A percentile compares a stretch with the other conserved stretches of the same genome.
Conservation (phyloP, 2,797 vertebrate genomes). For the Potorous gilbertii region DNA sequence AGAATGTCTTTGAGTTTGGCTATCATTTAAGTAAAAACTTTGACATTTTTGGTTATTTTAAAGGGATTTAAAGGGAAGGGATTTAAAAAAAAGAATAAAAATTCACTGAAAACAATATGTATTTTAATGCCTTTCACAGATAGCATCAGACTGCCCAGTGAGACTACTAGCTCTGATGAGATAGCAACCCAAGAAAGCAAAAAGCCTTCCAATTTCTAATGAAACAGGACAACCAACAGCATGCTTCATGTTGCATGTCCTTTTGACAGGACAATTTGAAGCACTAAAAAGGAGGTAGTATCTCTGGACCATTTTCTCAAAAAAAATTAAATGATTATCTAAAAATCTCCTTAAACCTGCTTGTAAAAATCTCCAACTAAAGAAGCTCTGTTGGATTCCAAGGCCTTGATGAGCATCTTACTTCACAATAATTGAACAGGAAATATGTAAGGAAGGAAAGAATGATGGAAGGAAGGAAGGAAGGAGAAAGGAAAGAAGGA, state of each 20-base stretch:
- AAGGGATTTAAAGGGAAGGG: neutral
- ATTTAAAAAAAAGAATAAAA: neutral
- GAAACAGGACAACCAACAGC: neutral
- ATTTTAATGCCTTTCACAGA: neutral
- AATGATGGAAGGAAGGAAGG: too few relatives aligned
- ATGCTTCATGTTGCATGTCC: neutral
- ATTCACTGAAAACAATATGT: neutral
- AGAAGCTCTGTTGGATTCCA: neutral
- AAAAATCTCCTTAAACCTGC: neutral
- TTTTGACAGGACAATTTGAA: constrained; percentile 26
- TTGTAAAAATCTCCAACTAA: neutral
- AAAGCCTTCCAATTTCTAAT: constrained; percentile 31
- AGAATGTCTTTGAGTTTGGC: neutral
- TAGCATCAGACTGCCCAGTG: neutral
- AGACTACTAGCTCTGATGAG: constrained; percentile 3
- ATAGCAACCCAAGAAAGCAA: constrained; percentile 17
- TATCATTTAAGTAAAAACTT: neutral
- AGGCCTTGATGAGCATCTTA: neutral
- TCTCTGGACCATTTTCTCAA: neutral
- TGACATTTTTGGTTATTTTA: neutral
- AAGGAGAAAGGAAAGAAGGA: too few relatives aligned
- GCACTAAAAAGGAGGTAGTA: neutral
- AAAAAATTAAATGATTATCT: neutral
- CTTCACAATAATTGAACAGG: neutral
- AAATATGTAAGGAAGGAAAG: neutral